Conservation (phyloP, 2,797 vertebrate species). For the Lepus townsendii region DNA sequence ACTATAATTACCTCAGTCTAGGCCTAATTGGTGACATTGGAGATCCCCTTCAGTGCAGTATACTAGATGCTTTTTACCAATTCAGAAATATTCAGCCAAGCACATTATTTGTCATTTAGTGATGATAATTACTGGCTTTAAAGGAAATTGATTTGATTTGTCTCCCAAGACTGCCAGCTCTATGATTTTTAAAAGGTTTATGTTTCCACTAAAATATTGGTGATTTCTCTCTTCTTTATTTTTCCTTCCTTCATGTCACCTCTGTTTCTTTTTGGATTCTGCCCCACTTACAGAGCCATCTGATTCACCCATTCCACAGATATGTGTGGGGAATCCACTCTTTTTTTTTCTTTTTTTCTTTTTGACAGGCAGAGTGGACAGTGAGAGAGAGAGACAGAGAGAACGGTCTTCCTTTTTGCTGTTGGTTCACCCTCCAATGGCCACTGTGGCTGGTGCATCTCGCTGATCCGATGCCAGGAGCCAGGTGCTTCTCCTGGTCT, state of each 20-base stretch:
- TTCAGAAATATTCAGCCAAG: constrained; percentile 28
- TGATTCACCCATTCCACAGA: constrained; percentile 8
- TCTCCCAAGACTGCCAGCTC: neutral
- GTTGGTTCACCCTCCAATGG: no score
- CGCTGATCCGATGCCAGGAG: no score
- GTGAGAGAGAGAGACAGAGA: no score
- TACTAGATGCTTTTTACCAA: neutral
- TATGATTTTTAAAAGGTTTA: constrained; percentile 39
- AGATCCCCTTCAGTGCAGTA: neutral
- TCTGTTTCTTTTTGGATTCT: neutral
- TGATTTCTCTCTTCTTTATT: neutral
- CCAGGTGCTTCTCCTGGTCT: no score
- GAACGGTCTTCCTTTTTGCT: no score
- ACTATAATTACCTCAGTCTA: neutral
- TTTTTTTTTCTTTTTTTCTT: no score
- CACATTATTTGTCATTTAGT: constrained; percentile 13
- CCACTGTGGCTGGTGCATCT: no score
- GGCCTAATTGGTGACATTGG: neutral
- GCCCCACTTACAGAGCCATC: neutral
- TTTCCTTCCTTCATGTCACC: neutral
- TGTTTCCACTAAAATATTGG: neutral
- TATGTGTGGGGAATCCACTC: neutral
- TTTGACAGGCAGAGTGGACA: no score
- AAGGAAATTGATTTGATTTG: constrained; percentile 60
- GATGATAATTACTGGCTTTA: constrained; percentile 42